Conservation (phyloP, 2,113 vertebrate species). For the Rutilus rutilus region DNA sequence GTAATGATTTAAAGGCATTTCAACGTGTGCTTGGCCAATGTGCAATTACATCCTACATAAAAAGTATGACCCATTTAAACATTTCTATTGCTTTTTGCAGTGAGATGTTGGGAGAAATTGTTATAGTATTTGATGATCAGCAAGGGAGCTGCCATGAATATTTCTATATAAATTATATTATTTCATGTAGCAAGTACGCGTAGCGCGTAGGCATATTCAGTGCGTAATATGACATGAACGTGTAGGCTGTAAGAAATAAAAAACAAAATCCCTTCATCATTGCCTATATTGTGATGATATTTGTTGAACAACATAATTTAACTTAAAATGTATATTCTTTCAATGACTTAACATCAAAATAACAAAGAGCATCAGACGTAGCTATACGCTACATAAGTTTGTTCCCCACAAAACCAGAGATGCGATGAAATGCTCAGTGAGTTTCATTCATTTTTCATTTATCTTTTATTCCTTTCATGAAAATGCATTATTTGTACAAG, state of each 20-base stretch:
- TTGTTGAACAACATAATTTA: background rate
- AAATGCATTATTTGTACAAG: too few relatives aligned
- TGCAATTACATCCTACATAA: slow-evolving; percentile 28
- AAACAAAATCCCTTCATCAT: background rate
- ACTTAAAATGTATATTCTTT: background rate
- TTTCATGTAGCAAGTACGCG: background rate
- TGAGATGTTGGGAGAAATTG: background rate
- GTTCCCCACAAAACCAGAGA: too few relatives aligned
- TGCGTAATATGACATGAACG: background rate
- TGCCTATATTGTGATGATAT: background rate
- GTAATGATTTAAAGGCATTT: slow-evolving; percentile 46
- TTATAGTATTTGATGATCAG: slow-evolving; percentile 8
- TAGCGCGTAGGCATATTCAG: background rate
- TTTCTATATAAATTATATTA: slow-evolving; percentile 1
- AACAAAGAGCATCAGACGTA: background rate
- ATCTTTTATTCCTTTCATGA: too few relatives aligned
- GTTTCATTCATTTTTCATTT: too few relatives aligned
- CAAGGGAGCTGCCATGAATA: background rate
- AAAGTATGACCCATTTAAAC: slow-evolving; percentile 16
- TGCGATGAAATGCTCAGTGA: background rate
- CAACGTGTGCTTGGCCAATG: slow-evolving; percentile 1
- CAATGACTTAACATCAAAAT: background rate
- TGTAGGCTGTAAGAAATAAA: background rate
- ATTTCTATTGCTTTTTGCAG: slow-evolving; percentile 23
- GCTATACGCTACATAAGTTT: background rate